phyloP scores from a whole-genome alignment of 2,797 vertebrate species.

The Karalla daura region DNA sequence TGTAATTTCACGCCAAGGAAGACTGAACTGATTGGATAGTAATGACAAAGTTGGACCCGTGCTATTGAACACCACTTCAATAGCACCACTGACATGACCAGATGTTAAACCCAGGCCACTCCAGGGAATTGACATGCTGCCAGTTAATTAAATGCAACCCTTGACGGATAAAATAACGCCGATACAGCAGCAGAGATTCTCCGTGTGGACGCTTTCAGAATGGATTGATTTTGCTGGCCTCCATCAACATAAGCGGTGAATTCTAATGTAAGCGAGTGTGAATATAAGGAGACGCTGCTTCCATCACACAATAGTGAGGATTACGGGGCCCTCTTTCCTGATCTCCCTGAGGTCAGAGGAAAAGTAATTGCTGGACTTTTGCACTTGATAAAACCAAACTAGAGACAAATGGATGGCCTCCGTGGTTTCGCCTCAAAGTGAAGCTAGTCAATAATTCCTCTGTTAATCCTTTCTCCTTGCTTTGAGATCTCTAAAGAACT shows the following conservation, averaged over 20 bases:
- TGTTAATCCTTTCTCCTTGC: constrained; percentile 64
- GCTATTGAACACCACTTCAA: constrained; percentile 11
- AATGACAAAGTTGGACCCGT: constrained; percentile 43
- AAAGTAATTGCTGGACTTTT: constrained; percentile 72
- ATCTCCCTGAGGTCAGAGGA: constrained; percentile 49
- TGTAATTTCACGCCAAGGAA: constrained; percentile 31
- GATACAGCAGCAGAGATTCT: constrained; percentile 1
- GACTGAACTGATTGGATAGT: constrained; percentile 15
- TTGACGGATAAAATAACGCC: constrained; percentile 17
- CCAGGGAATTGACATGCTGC: constrained; percentile 24
- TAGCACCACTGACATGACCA: constrained; percentile 31
- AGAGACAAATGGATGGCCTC: constrained; percentile 55
- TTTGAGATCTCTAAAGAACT: constrained; percentile 56
- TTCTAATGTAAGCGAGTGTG: constrained; percentile 45
- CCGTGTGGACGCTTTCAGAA: constrained; percentile 5
- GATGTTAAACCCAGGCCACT: constrained; percentile 42
- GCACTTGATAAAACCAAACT: constrained; percentile 57
- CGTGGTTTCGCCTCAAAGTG: constrained; percentile 47
- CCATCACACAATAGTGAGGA: constrained; percentile 52
- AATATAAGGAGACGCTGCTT: constrained; percentile 45
- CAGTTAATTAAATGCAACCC: constrained; percentile 55
- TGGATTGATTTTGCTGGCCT: constrained; percentile 46
- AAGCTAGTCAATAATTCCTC: constrained; percentile 70
- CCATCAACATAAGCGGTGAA: constrained; percentile 40
- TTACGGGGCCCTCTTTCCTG: constrained; percentile 53